A percentile compares a stretch with the other conserved stretches of the same genome.
These are phyloP conservation scores for Bombus fervidus DNA, from an alignment of 1,140 invertebrate species.

Conservation along the genomic window DNA sequence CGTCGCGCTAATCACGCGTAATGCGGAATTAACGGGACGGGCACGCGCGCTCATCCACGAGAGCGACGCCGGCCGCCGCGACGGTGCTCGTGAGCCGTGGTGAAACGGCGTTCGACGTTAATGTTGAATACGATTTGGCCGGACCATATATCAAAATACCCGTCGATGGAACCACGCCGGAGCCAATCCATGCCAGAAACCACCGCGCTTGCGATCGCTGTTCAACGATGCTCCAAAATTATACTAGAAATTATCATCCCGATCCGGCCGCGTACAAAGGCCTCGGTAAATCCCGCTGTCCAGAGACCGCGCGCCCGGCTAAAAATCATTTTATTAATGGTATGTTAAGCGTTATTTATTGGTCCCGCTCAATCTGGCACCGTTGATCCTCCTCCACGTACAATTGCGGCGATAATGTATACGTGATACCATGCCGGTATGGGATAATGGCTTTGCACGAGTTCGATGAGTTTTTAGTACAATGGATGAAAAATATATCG, in stretches of 20 bases:
- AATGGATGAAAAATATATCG: too few species aligned
- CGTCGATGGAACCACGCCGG: conserved; percentile 45
- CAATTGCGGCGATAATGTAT: background rate
- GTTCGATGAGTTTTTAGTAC: background rate
- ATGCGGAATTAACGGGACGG: conserved; percentile 55
- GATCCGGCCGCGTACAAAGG: conserved; percentile 19
- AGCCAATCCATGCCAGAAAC: conserved; percentile 57
- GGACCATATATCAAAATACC: conserved; percentile 50
- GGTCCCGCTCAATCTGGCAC: background rate
- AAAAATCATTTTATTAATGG: conserved; percentile 52
- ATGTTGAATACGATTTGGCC: conserved; percentile 54
- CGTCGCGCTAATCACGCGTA: conserved; percentile 54
- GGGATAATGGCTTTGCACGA: background rate
- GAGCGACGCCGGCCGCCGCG: background rate
- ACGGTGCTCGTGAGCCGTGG: background rate
- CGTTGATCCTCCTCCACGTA: background rate
- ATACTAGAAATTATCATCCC: conserved; percentile 52
- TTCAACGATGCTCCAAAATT: conserved; percentile 47
- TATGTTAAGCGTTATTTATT: conserved; percentile 40
- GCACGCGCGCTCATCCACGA: conserved; percentile 6
- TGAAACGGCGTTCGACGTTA: conserved; percentile 45
- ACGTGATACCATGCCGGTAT: too few species aligned
- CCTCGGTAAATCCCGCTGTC: conserved; percentile 31
- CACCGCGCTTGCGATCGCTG: conserved; percentile 14
- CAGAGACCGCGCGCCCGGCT: too few species aligned